A percentile compares a stretch with the other conserved stretches of the same genome.
These are phyloP conservation scores for Puffinus mauretanicus DNA, from an alignment of 2,113 vertebrate species.

Conservation along the genomic window DNA sequence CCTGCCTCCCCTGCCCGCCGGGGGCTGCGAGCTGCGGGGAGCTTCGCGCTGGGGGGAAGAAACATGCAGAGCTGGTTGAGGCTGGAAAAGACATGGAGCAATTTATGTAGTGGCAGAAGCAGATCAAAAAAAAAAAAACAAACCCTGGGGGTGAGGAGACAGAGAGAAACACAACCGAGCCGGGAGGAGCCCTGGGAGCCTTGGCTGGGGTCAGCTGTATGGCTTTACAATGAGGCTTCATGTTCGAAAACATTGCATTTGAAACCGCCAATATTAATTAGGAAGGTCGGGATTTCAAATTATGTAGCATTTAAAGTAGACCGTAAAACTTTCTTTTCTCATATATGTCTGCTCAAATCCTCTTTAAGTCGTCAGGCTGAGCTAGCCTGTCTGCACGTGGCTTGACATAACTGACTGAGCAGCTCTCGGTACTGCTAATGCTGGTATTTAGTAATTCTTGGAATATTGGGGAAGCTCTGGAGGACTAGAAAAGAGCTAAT, in stretches of 20 bases:
- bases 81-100: not conserved
- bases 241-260: not conserved
- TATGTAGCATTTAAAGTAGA: not conserved
- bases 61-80: not conserved
- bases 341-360: not conserved
- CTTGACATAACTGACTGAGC: not conserved
- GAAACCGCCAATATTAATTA: not conserved
- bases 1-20: not conserved
- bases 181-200: not conserved
- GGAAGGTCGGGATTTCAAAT: not conserved
- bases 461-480: not conserved
- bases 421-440: not conserved
- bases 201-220: too few relatives aligned
- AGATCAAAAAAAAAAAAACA: not conserved
- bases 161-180: not conserved
- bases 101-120: not conserved
- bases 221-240: not conserved
- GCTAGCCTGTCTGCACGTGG: not conserved
- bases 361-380: not conserved
- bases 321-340: not conserved
- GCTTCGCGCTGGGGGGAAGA: not conserved
- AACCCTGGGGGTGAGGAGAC: not conserved
- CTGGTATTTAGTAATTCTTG: conserved; percentile 11
- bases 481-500: conserved; percentile 35
- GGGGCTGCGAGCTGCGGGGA: not conserved